Evolutionary conservation across 2,888 invertebrate genomes (phyloP).

Genomic region (Gymnoscelis rufifasciata): DNA sequence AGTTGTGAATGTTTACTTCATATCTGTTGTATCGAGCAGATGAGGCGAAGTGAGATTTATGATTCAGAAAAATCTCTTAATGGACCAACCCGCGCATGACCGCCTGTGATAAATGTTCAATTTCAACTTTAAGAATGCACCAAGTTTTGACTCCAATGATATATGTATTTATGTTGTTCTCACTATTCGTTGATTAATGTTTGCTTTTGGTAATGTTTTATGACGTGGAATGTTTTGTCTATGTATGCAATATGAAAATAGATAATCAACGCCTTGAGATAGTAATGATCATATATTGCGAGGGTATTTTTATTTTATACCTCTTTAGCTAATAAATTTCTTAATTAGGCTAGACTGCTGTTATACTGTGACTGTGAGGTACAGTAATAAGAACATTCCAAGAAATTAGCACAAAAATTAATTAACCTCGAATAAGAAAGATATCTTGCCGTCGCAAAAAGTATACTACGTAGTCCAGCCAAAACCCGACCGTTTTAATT

Average conservation of each 20-base stretch:
- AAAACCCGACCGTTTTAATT: conserved; percentile 57
- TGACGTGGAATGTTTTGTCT: conserved; percentile 12
- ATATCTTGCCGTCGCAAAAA: conserved; percentile 31
- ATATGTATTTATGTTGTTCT: conserved; percentile 62
- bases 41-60: conserved; percentile 77
- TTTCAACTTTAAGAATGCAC: conserved; percentile 74
- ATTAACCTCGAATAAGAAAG: conserved; percentile 13
- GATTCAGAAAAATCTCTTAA: conserved; percentile 77
- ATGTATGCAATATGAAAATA: not conserved
- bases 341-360: no score
- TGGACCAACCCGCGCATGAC: conserved; percentile 71
- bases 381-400: conserved; percentile 4
- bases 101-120: conserved; percentile 75
- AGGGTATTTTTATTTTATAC: no score
- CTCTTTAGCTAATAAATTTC: no score
- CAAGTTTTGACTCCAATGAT: conserved; percentile 74
- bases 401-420: conserved; percentile 12
- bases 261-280: no score
- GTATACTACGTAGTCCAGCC: conserved; percentile 38
- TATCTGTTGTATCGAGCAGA: conserved; percentile 70
- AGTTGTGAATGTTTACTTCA: conserved; percentile 56
- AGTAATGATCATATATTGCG: no score
- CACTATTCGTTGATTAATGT: conserved; percentile 53
- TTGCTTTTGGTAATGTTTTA: conserved; percentile 21
- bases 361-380: not conserved